A percentile compares a stretch with the other conserved stretches of the same genome.
phyloP scores from a whole-genome alignment of 92 coral and sea anemone species.

The Palythoa heliodiscus region DNA sequence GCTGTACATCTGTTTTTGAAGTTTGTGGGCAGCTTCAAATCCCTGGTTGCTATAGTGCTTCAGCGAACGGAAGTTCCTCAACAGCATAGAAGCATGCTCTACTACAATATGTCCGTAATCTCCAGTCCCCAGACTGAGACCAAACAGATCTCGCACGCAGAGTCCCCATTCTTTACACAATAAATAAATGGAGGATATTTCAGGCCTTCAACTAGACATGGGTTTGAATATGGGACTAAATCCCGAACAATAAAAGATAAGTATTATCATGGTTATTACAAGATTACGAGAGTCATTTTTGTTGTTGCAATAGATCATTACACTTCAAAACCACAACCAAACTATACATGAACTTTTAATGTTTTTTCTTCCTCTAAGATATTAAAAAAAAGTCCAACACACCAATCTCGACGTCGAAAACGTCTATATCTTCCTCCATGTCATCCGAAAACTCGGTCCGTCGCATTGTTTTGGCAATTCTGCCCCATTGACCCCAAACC shows the following conservation, averaged over 20 bases:
- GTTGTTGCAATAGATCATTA: neutral
- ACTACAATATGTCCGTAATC: conserved; percentile 57
- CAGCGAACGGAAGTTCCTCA: conserved; percentile 52
- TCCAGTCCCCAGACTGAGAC: conserved; percentile 59
- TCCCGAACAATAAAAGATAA: neutral
- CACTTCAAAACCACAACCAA: neutral
- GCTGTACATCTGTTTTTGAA: too few species aligned
- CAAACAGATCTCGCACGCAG: conserved; percentile 55
- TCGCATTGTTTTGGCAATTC: conserved; percentile 47
- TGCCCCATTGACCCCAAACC: conserved; percentile 28
- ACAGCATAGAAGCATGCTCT: too few species aligned
- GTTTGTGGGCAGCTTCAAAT: conserved; percentile 51
- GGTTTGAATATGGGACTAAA: neutral
- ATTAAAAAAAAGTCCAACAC: neutral
- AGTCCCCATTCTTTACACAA: conserved; percentile 65
- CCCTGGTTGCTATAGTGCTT: conserved; percentile 54
- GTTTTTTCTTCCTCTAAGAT: too few species aligned
- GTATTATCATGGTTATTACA: conserved; percentile 1
- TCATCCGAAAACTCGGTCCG: conserved; percentile 40
- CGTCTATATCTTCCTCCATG: conserved; percentile 47
- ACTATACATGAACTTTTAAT: too few species aligned
- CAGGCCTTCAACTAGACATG: neutral
- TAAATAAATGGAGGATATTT: neutral
- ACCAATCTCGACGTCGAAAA: conserved; percentile 39
- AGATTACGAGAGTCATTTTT: neutral